Conservation (phyloP, 2,888 invertebrate genomes). For the Acleris laterana region DNA sequence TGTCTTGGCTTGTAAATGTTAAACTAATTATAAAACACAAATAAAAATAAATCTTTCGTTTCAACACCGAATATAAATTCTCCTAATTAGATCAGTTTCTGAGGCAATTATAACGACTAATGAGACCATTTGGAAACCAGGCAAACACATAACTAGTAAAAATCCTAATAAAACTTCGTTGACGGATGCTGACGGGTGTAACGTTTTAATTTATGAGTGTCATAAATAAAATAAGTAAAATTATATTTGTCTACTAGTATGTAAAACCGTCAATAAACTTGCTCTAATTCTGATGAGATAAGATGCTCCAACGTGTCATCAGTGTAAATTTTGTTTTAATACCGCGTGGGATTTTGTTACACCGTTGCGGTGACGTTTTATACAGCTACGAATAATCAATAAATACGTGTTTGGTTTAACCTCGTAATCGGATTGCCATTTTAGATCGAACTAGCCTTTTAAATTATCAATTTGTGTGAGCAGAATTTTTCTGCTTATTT, state of each 20-base stretch:
- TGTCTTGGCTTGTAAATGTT: background rate
- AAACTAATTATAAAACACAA: background rate
- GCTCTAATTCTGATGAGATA: constrained; percentile 51
- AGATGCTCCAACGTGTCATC: constrained; percentile 44
- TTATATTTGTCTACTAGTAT: constrained; percentile 43
- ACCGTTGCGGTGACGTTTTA: constrained; percentile 41
- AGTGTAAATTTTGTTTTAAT: constrained; percentile 49
- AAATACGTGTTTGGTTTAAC: constrained; percentile 26
- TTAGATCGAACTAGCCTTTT: constrained; percentile 19
- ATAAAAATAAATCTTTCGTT: constrained; percentile 1
- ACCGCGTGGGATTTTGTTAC: constrained; percentile 40
- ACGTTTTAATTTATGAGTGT: constrained; percentile 48
- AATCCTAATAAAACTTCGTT: constrained; percentile 33
- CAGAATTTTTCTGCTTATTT: background rate
- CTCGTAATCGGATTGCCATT: constrained; percentile 16
- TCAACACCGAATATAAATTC: background rate
- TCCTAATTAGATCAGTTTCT: constrained; percentile 23
- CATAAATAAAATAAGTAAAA: constrained; percentile 34
- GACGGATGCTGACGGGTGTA: constrained; percentile 43
- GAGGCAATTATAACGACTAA: constrained; percentile 18
- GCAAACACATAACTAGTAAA: constrained; percentile 22
- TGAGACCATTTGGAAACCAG: constrained; percentile 25
- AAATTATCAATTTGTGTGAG: constrained; percentile 8
- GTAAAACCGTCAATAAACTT: constrained; percentile 40
- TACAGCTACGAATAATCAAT: constrained; percentile 34